A percentile compares a stretch with the other conserved stretches of the same genome.
These are phyloP conservation scores for Penaeus chinensis DNA, from an alignment of 1,140 invertebrate species.

Conservation along the genomic window DNA sequence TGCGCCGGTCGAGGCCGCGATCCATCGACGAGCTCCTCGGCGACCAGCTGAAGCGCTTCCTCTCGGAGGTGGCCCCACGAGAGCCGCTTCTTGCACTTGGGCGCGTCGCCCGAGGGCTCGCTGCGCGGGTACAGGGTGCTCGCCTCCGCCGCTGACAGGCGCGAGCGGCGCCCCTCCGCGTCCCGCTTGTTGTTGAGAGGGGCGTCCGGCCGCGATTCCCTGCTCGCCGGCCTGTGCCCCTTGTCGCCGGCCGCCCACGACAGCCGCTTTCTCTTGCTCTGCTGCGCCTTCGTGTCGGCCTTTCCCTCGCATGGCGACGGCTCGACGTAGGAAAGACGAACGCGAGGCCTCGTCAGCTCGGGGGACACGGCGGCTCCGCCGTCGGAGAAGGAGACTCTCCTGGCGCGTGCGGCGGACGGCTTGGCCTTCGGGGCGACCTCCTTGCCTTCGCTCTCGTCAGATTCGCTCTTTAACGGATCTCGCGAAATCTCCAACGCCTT, in stretches of 20 bases:
- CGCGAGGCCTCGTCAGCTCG: slow-evolving; percentile 13
- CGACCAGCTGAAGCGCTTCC: slow-evolving; percentile 50
- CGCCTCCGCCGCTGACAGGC: neutral
- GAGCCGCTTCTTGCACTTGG: slow-evolving; percentile 43
- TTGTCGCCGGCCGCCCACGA: slow-evolving; percentile 46
- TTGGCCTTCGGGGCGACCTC: neutral
- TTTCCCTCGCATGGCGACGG: neutral
- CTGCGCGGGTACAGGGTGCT: slow-evolving; percentile 33
- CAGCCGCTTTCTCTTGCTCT: slow-evolving; percentile 25
- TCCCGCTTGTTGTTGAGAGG: slow-evolving; percentile 26
- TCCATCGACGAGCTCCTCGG: slow-evolving; percentile 14
- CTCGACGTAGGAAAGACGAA: slow-evolving; percentile 49
- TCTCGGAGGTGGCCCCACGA: slow-evolving; percentile 51
- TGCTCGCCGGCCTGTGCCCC: slow-evolving; percentile 11
- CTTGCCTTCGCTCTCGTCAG: no score
- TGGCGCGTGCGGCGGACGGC: neutral
- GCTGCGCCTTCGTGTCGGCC: neutral
- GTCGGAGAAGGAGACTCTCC: slow-evolving; percentile 4
- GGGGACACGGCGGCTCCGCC: neutral
- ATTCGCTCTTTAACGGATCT: no score
- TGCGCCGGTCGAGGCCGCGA: slow-evolving; percentile 1
- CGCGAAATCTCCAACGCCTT: neutral
- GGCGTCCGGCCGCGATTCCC: neutral
- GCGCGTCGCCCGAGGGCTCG: slow-evolving; percentile 37
- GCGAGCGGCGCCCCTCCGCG: neutral